Percentiles rank a stretch among this genome's conserved stretches.
phyloP scores from a whole-genome alignment of 1,140 invertebrate genomes.

The Tetragnatha versicolor region DNA sequence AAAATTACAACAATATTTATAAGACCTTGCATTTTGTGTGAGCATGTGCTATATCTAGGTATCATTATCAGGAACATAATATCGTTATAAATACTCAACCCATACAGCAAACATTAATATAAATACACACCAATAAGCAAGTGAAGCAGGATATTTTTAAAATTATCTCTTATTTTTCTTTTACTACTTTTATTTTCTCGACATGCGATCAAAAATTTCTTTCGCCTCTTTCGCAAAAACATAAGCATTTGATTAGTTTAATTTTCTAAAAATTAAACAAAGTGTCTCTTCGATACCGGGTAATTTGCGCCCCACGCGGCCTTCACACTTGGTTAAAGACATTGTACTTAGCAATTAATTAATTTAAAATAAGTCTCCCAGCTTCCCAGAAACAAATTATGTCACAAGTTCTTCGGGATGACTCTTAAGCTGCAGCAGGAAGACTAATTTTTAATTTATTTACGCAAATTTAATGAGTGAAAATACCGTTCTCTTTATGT shows the following conservation, averaged over 20 bases:
- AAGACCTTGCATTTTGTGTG: no score
- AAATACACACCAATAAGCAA: no score
- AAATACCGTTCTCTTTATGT: slow-evolving; percentile 13
- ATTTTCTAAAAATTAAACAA: neutral
- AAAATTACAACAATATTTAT: neutral
- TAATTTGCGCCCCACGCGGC: neutral
- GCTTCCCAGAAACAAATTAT: slow-evolving; percentile 36
- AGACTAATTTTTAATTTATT: slow-evolving; percentile 42
- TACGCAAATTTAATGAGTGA: slow-evolving; percentile 40
- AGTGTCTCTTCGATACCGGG: neutral
- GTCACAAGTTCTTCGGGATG: slow-evolving; percentile 15
- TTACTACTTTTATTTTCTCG: no score
- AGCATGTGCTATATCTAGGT: no score
- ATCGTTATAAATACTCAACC: no score
- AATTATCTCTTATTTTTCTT: no score
- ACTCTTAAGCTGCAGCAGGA: neutral
- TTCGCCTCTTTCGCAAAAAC: neutral
- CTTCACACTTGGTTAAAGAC: slow-evolving; percentile 22
- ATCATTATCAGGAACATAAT: no score
- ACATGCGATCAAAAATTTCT: no score
- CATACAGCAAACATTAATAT: no score
- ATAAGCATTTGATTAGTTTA: neutral
- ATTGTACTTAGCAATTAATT: slow-evolving; percentile 39
- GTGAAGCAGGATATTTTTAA: no score
- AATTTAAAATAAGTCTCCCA: slow-evolving; percentile 41